phyloP scores from a whole-genome alignment of 2,113 vertebrate genomes.

The Bombycilla garrulus region DNA sequence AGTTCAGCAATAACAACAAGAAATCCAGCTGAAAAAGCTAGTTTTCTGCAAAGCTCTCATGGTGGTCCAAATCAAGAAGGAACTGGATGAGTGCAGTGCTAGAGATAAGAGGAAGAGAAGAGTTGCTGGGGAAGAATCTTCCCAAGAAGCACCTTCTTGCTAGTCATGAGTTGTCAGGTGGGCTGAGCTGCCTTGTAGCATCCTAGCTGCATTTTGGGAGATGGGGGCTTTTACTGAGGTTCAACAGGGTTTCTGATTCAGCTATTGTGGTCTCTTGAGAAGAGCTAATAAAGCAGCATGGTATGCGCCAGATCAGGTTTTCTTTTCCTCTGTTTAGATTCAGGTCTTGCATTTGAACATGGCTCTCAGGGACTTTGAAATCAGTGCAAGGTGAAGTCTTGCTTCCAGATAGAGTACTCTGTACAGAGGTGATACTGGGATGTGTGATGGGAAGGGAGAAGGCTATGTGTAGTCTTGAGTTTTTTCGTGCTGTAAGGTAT shows the following conservation, averaged over 20 bases:
- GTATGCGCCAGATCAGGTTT: neutral
- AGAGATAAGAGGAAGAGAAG: neutral
- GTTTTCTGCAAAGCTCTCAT: neutral
- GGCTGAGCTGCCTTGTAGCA: neutral
- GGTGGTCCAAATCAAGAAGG: neutral
- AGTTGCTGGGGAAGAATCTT: neutral
- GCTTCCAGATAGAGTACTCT: neutral
- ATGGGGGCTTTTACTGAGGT: neutral
- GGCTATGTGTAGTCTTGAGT: neutral
- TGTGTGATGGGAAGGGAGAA: neutral
- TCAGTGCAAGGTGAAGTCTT: neutral
- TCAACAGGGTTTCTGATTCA: neutral
- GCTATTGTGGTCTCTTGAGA: neutral
- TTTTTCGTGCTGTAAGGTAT: neutral
- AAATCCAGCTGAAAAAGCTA: neutral
- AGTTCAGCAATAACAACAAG: neutral
- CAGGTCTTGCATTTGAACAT: neutral
- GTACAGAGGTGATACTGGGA: neutral
- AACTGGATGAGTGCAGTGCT: neutral
- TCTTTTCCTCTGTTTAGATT: neutral
- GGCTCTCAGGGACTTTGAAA: neutral
- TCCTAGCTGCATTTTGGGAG: neutral
- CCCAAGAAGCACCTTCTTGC: neutral
- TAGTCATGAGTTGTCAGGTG: neutral
- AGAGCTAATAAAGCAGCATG: neutral